These are phyloP conservation scores for Sarcophaga subvicina DNA, from an alignment of 2,888 invertebrate genomes.

Conservation along the genomic window DNA sequence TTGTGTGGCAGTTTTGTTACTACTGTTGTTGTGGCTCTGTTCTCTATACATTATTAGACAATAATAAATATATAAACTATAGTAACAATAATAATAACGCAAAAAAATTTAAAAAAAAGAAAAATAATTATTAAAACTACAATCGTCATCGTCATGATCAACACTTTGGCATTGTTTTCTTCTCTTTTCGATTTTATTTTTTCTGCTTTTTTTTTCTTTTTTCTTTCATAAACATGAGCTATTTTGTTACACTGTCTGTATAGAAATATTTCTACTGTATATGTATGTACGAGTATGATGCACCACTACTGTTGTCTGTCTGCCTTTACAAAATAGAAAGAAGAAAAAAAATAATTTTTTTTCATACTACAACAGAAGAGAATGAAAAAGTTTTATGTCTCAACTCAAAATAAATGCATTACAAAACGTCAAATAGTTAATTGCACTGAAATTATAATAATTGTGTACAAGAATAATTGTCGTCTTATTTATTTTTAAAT, in stretches of 20 bases:
- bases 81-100: slow-evolving; percentile 46
- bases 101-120: slow-evolving; percentile 13
- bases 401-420: slow-evolving; percentile 68
- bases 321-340: background rate
- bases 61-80: slow-evolving; percentile 62
- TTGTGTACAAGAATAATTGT: slow-evolving; percentile 68
- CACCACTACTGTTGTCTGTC: slow-evolving; percentile 12
- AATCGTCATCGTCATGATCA: slow-evolving; percentile 51
- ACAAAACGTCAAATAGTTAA: slow-evolving; percentile 72
- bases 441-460: slow-evolving; percentile 71
- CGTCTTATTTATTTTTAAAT: slow-evolving; percentile 62
- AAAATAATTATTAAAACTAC: slow-evolving; percentile 23
- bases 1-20: too few relatives aligned
- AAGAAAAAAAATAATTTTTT: background rate
- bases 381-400: slow-evolving; percentile 57
- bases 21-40: background rate
- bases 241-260: slow-evolving; percentile 35
- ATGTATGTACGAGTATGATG: slow-evolving; percentile 14
- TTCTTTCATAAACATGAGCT: slow-evolving; percentile 45
- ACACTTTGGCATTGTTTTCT: slow-evolving; percentile 57
- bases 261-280: background rate
- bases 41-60: slow-evolving; percentile 56
- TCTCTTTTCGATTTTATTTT: background rate
- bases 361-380: background rate
- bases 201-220: background rate